Base-by-base conservation (phyloP, 2,797 vertebrate species). In the Periparus ater region DNA sequence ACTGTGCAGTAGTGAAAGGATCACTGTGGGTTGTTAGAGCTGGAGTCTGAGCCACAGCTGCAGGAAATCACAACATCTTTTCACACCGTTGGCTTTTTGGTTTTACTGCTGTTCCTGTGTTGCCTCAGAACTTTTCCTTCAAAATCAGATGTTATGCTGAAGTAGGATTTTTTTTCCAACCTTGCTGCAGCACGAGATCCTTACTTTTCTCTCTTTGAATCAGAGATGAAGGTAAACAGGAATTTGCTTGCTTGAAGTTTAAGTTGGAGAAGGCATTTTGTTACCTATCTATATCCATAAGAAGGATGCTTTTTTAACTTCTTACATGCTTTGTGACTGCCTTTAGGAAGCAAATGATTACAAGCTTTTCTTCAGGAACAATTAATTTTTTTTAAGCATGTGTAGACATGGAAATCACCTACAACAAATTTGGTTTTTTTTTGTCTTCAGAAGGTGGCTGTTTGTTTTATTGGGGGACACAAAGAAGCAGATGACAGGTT, bases 171-270 rank as follows among this genome's bases (percentile, higher is more conserved):
- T 77, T 77, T 76, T 74, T 11, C 44, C 55, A 77, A 9, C 32
- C 38, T 90, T 88, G 36, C 48, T 17, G 5, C 22, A 57, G 68
- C 57, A 68, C 1, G 1, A 73, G 53, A 7, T 40, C 13, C 68
- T 67, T 48, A n/a, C 7, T 48, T 23, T 74, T 75, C 18, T 73
- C 48, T 47, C 32, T 72, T 70, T 87, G 25, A 55, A n/a, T 48
- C 22, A 0, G 0, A 1, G 30, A 9, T 2, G 17, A 25, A 74
- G 65, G n/a, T 77, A 62, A 70, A 50, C 45, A 58, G 2, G 20
- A 61, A 57, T 38, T 77, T 57, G 48, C n/a, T 78, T 50, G 13
- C 36, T 48, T 79, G 57, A 85, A 73, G 75, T 27, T 23, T 26
- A 40, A 58, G 25, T 7, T 57, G 44, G 12, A 61, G 38, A 70